Conservation (phyloP, 2,888 invertebrate species). For the Epistrophe grossulariae region DNA sequence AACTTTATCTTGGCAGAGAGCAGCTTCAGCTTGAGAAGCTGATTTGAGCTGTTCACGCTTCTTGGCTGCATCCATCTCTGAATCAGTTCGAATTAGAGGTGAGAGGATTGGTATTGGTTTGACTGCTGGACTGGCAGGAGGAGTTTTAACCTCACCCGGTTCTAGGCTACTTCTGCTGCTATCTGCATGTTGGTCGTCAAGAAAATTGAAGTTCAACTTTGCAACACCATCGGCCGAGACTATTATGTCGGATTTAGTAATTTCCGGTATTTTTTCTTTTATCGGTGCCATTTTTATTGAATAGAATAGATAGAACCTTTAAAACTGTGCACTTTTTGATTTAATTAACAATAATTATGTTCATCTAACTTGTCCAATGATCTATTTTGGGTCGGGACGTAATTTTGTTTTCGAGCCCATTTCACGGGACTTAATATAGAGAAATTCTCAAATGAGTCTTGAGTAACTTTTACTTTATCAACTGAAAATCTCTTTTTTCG, state of each 20-base stretch:
- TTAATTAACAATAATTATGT: not conserved
- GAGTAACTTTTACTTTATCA: not conserved
- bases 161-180: slow-evolving; percentile 79
- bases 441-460: too few species aligned
- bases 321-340: not conserved
- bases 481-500: not conserved
- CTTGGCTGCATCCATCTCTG: slow-evolving; percentile 31
- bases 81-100: slow-evolving; percentile 25
- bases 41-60: slow-evolving; percentile 74
- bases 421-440: not conserved
- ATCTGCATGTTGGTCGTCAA: slow-evolving; percentile 80
- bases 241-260: slow-evolving; percentile 76
- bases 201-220: slow-evolving; percentile 77
- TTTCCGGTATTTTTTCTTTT: slow-evolving; percentile 32
- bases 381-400: not conserved
- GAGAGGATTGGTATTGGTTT: slow-evolving; percentile 44
- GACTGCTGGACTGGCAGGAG: slow-evolving; percentile 77
- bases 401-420: not conserved
- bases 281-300: slow-evolving; percentile 37
- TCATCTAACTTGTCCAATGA: not conserved
- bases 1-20: slow-evolving; percentile 78
- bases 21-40: slow-evolving; percentile 78
- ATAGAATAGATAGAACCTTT: not conserved
- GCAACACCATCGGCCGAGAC: slow-evolving; percentile 77
- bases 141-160: slow-evolving; percentile 82